Evolutionary conservation across 1,140 invertebrate species (phyloP).

Genomic region (Drosophila parabipectinata): DNA sequence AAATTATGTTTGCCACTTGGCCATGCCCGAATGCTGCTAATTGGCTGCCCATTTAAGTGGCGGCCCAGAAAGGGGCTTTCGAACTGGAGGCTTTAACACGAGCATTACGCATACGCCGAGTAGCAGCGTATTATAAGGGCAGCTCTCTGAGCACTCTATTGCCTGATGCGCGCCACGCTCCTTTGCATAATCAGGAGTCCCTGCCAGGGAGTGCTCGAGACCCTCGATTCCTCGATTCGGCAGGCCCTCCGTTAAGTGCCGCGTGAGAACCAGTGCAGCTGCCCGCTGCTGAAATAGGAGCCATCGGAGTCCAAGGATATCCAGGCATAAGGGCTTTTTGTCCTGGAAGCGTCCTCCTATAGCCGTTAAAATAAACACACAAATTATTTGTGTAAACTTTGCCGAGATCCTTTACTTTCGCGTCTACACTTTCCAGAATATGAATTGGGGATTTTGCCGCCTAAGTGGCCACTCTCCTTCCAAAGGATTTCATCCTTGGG

Average conservation of each 20-base stretch:
- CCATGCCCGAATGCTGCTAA: slow-evolving; percentile 51
- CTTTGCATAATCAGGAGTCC: slow-evolving; percentile 74
- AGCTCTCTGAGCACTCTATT: slow-evolving; percentile 49
- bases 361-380: slow-evolving; percentile 82
- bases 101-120: slow-evolving; percentile 62
- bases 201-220: slow-evolving; percentile 23
- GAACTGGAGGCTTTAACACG: slow-evolving; percentile 59
- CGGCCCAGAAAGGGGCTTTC: slow-evolving; percentile 1
- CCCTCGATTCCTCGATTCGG: slow-evolving; percentile 2
- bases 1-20: slow-evolving; percentile 61
- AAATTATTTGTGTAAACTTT: slow-evolving; percentile 83
- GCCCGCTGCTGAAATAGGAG: slow-evolving; percentile 27
- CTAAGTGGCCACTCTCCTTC: slow-evolving; percentile 56
- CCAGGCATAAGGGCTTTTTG: slow-evolving; percentile 14
- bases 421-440: slow-evolving; percentile 21
- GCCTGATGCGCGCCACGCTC: slow-evolving; percentile 62
- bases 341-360: slow-evolving; percentile 32
- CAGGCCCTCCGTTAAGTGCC: slow-evolving; percentile 60
- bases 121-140: slow-evolving; percentile 42
- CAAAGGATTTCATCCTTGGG: not conserved
- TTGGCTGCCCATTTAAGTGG: slow-evolving; percentile 52
- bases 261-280: slow-evolving; percentile 66
- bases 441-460: slow-evolving; percentile 48
- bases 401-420: slow-evolving; percentile 42
- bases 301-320: slow-evolving; percentile 11